These are phyloP conservation scores for Drosophila falleni DNA, from an alignment of 2,888 invertebrate species.

Conservation along the genomic window DNA sequence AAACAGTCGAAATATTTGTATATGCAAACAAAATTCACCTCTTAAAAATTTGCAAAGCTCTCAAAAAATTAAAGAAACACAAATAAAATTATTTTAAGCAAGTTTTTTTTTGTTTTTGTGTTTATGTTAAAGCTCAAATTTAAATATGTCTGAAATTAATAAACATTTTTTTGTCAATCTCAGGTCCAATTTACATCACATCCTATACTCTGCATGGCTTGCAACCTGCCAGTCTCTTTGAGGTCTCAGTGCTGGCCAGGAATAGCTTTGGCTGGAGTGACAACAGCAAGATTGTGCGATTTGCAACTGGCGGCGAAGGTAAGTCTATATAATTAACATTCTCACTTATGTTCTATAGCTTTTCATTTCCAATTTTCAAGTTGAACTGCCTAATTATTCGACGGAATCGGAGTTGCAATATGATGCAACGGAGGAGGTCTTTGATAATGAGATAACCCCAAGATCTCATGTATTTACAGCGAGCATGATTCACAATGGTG, in stretches of 20 bases:
- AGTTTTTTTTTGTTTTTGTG: too few species aligned
- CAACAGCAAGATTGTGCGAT: slow-evolving; percentile 90
- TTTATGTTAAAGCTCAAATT: background rate
- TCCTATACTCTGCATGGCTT: slow-evolving; percentile 91
- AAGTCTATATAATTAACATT: slow-evolving; percentile 43
- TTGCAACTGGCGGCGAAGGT: slow-evolving; percentile 92
- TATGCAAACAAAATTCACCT: background rate
- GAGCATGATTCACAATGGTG: slow-evolving; percentile 58
- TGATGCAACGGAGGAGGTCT: slow-evolving; percentile 70
- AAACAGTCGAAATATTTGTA: background rate
- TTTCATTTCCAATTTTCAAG: slow-evolving; percentile 46
- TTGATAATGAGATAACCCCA: slow-evolving; percentile 77
- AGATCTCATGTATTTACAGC: slow-evolving; percentile 67
- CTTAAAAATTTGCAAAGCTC: background rate
- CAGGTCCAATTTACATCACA: slow-evolving; percentile 91
- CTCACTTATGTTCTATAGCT: background rate
- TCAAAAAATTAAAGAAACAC: background rate
- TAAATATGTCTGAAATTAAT: background rate
- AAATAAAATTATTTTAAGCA: too few species aligned
- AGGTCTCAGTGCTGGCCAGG: slow-evolving; percentile 91
- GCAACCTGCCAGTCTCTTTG: slow-evolving; percentile 90
- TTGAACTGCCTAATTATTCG: slow-evolving; percentile 85
- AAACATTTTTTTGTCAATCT: background rate
- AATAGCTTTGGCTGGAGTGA: slow-evolving; percentile 95
- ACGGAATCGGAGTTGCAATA: slow-evolving; percentile 83